Evolutionary conservation across 2,888 invertebrate species (phyloP).

Genomic region (Lepidonotus clava): DNA sequence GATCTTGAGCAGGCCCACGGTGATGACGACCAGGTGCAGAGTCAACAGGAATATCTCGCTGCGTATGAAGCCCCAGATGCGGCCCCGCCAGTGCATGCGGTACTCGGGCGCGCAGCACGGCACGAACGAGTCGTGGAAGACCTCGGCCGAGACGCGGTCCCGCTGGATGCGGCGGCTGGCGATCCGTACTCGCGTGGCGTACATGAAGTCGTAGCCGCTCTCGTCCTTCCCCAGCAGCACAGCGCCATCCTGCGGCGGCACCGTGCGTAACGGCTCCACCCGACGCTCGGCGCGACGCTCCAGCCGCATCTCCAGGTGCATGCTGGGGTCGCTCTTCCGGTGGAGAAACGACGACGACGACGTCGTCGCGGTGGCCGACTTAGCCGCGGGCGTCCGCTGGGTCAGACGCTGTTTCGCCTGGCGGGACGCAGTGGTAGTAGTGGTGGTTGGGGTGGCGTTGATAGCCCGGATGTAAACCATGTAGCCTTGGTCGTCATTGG

Average conservation of each 20-base stretch:
- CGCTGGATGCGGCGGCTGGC: not conserved
- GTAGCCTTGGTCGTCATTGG: not conserved
- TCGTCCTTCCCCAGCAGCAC: conserved; percentile 43
- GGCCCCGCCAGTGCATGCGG: conserved; percentile 37
- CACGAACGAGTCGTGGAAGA: not conserved
- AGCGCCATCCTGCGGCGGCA: conserved; percentile 45
- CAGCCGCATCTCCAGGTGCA: conserved; percentile 39
- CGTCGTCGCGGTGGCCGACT: too few relatives aligned
- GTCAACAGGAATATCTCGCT: conserved; percentile 9
- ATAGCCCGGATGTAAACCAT: conserved; percentile 15
- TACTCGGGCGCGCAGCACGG: conserved; percentile 36
- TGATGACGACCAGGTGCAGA: conserved; percentile 18
- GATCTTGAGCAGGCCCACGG: conserved; percentile 1
- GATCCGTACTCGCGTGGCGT: conserved; percentile 40
- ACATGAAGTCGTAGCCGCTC: conserved; percentile 36
- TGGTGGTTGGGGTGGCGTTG: not conserved
- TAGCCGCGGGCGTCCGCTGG: too few relatives aligned
- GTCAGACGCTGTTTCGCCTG: too few relatives aligned
- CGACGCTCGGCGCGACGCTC: conserved; percentile 31
- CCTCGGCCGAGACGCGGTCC: conserved; percentile 29
- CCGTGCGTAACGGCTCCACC: conserved; percentile 24
- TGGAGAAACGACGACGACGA: too few relatives aligned
- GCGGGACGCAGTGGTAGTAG: too few relatives aligned
- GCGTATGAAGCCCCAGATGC: conserved; percentile 43
- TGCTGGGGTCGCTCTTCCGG: not conserved